Base-by-base conservation (phyloP, 1,140 invertebrate species). In the Nymphalis io region DNA sequence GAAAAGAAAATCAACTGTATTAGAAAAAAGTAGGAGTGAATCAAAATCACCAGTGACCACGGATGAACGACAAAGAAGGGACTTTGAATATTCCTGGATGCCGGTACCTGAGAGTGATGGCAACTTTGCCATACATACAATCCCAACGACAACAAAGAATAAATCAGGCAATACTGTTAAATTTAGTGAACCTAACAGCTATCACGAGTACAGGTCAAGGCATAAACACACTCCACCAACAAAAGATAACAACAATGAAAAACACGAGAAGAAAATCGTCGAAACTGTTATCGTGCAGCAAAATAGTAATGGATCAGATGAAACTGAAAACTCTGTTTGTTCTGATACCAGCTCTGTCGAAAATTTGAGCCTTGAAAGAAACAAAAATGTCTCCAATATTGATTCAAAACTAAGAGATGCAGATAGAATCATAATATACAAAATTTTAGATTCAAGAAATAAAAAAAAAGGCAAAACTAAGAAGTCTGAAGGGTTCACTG, bases 151-250 rank as follows among this genome's bases (percentile, higher is more conserved):
- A 11, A 15, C 72, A 2, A 77, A 83, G n/a, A 68, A 70, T 10
- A 90, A 87, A 65, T 64, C 68, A 27, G 80, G 76, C 5, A 88
- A 88, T 51, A 80, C 78, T 44, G 86, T 90, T 0, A 88, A 87
- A 62, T 90, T 89, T 57, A 87, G 81, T 62, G 68, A 79, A 68
- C 72, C 83, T 10, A 82, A 91, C 58, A 86, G 80, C 46, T 91
- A 91, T 40, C 89, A 91, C 64, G 89, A 91, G 68, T 91, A 91
- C 58, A 84, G 89, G 44, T 87, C 88, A 5, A 76, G 85, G 8
- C 87, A 89, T 53, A 90, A 88, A 70, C 89, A 91, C 57, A 90
- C 88, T 4, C 89, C 89, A 5, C 89, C 89, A 1, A 90, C 89
- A 18, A 90, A 89, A 78, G 88, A 90, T 23, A 72, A 63, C 0